Conservation (phyloP, 2,113 vertebrate species). For the Paradoxurus hermaphroditus region DNA sequence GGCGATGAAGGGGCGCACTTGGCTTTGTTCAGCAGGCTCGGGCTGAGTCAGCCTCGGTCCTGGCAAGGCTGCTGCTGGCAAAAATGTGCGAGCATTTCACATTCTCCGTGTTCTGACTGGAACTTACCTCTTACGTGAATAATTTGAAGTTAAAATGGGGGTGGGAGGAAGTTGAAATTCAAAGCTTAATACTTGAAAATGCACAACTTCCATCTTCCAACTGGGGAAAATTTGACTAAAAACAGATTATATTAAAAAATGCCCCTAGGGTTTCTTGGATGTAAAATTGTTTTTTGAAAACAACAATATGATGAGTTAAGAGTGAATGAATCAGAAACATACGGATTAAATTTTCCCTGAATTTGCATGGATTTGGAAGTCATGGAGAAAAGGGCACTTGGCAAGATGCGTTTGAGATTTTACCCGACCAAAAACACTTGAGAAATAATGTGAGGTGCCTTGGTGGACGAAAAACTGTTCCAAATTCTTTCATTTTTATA, state of each 20-base stretch:
- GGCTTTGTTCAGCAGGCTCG: constrained; percentile 11
- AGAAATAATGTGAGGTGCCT: constrained; percentile 45
- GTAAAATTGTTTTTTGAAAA: constrained; percentile 62
- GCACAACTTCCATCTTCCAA: neutral
- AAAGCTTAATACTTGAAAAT: constrained; percentile 47
- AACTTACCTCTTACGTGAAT: constrained; percentile 39
- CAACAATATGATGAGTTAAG: constrained; percentile 71
- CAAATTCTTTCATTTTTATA: constrained; percentile 46
- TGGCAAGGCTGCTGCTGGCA: constrained; percentile 55
- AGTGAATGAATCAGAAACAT: constrained; percentile 78
- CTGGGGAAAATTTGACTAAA: constrained; percentile 2
- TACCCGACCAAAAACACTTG: constrained; percentile 55
- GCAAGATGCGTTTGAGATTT: constrained; percentile 55
- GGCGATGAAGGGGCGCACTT: neutral
- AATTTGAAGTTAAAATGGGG: constrained; percentile 33
- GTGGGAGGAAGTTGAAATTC: neutral
- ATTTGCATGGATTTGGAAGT: constrained; percentile 72
- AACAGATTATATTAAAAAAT: constrained; percentile 28
- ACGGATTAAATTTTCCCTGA: constrained; percentile 75
- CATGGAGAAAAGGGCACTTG: constrained; percentile 53
- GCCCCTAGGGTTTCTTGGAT: constrained; percentile 63
- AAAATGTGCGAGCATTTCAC: constrained; percentile 30
- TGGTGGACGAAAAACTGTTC: neutral
- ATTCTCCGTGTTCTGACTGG: constrained; percentile 17
- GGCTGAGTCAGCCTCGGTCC: constrained; percentile 46